Evolutionary conservation across 2,113 vertebrate genomes (phyloP).

Genomic region (Oceanodroma tethys): DNA sequence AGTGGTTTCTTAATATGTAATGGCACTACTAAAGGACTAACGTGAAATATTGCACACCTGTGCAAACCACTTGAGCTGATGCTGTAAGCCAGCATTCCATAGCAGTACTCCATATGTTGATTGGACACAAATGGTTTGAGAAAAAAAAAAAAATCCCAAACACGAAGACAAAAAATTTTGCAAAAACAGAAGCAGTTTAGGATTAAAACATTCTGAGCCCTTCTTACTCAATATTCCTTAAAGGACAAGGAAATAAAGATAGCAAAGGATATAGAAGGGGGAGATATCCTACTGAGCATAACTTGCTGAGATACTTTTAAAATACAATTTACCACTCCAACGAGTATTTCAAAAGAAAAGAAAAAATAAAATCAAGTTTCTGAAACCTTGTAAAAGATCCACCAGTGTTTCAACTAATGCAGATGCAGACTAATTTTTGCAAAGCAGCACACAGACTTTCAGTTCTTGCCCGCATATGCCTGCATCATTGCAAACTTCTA

Average conservation of each 20-base stretch:
- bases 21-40: neutral
- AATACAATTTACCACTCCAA: neutral
- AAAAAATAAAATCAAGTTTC: no score
- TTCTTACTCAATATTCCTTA: neutral
- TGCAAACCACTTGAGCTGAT: neutral
- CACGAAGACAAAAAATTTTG: neutral
- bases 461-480: neutral
- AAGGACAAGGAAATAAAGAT: neutral
- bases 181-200: neutral
- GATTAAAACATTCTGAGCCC: neutral
- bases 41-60: neutral
- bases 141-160: neutral
- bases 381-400: neutral
- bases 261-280: neutral
- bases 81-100: neutral
- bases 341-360: neutral
- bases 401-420: neutral
- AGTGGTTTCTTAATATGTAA: neutral
- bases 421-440: neutral
- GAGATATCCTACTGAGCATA: neutral
- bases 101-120: neutral
- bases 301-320: neutral
- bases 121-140: neutral
- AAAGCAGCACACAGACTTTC: neutral
- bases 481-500: neutral